Conservation (phyloP, 1,140 invertebrate genomes). For the Anastrepha ludens region DNA sequence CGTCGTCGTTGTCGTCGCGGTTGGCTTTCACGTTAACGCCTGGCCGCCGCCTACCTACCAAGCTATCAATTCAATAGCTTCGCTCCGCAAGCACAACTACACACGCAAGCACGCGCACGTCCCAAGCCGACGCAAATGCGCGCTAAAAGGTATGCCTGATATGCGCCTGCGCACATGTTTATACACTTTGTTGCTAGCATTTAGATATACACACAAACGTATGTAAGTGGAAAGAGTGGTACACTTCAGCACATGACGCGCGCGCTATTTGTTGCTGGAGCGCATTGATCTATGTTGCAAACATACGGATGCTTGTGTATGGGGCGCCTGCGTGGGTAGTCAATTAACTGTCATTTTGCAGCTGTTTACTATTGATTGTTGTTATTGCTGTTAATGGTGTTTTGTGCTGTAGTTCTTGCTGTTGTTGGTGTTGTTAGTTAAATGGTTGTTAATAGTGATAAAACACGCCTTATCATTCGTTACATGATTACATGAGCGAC, state of each 20-base stretch:
- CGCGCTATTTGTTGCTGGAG: background rate
- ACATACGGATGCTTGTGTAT: background rate
- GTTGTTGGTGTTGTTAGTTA: constrained; percentile 27
- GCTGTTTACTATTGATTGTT: constrained; percentile 33
- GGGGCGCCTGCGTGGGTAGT: constrained; percentile 36
- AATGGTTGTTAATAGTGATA: constrained; percentile 52
- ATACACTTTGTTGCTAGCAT: background rate
- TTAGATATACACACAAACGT: background rate
- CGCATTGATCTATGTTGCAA: background rate
- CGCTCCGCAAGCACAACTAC: background rate
- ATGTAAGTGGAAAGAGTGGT: background rate
- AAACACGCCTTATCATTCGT: constrained; percentile 24
- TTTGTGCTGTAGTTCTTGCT: background rate
- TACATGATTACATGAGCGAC: constrained; percentile 36
- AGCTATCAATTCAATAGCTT: constrained; percentile 9
- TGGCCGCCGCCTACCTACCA: background rate
- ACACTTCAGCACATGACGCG: background rate
- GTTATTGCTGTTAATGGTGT: constrained; percentile 45
- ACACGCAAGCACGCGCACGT: background rate
- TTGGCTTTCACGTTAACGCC: constrained; percentile 14
- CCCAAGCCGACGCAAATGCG: background rate
- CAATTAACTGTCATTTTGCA: constrained; percentile 48
- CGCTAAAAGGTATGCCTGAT: background rate
- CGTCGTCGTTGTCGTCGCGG: background rate
- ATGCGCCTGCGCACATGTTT: background rate